Evolutionary conservation across 2,888 invertebrate genomes (phyloP), one percentile per base, ranked within the genome.

Genomic region (Osmoderma eremita): DNA sequence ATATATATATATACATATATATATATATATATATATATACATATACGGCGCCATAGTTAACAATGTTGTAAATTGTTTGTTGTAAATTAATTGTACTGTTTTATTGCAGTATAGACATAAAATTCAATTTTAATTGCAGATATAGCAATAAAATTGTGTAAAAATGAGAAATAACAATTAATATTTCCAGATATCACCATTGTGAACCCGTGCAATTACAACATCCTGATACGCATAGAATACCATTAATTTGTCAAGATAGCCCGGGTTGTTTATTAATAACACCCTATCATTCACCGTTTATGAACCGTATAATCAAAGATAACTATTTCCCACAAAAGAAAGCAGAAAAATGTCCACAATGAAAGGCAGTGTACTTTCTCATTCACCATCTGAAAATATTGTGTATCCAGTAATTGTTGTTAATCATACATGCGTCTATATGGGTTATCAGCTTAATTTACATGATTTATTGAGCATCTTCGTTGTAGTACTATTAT

Each of bases 361-460:
- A 45, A 42, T 58, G 15, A 10, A 4, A 24, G 42, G 24, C 30
- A 24, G 45, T 58, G 12, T 45, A 30, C 45, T 42, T 58, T 58
- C 45, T 54, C 36, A 65, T 65, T 65, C 56, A 56, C 36, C 38
- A 18, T 48, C 38, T 38, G 20, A 49, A 65, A 42, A 63, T 38
- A n/a, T 20, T 17, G 53, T 36, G 53, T 53, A 30, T 36, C 20
- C 18, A 38, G 20, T 54, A 65, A 65, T 65, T 65, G 48, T 56
- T 56, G 54, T 65, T 53, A 65, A 65, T 49, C 58, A 42, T 20
- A 58, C 24, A 58, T 18, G 24, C 24, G 24, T 17, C 10, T 36
- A 51, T 54, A 58, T 51, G 67, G 67, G 67, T 67, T 67, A 67
- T 67, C 67, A 51, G 38, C 41, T 63, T 63, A 67, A 67, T 63